These are phyloP conservation scores for Acronicta psi DNA, from an alignment of 2,888 invertebrate genomes.

Conservation along the genomic window DNA sequence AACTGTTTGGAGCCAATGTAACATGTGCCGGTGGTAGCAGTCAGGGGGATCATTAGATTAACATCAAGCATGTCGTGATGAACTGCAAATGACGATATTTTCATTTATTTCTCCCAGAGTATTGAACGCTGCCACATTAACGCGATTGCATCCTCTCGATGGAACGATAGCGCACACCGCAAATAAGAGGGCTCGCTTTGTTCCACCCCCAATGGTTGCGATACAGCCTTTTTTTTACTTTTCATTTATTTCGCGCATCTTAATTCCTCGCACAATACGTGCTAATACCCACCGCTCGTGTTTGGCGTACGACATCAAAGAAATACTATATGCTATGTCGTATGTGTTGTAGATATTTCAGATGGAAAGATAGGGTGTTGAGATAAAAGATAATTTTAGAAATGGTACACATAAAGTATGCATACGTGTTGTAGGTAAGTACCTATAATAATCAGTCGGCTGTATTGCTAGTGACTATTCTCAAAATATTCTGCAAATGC, in stretches of 20 bases:
- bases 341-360: conserved; percentile 12
- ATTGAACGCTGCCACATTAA: conserved; percentile 51
- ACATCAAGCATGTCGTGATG: too few species aligned
- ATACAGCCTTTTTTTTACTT: conserved; percentile 73
- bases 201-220: conserved; percentile 72
- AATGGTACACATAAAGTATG: too few species aligned
- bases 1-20: too few species aligned
- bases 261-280: conserved; percentile 76
- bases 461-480: not conserved
- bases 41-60: too few species aligned
- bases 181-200: conserved; percentile 81
- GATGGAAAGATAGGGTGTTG: conserved; percentile 1
- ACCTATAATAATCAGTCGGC: not conserved
- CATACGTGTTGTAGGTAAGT: too few species aligned
- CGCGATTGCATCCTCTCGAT: conserved; percentile 59
- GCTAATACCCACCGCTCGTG: conserved; percentile 65
- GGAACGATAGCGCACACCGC: conserved; percentile 81
- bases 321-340: not conserved
- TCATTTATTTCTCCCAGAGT: not conserved
- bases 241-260: conserved; percentile 73
- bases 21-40: too few species aligned
- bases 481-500: too few species aligned
- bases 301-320: conserved; percentile 42
- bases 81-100: too few species aligned
- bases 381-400: not conserved